Base-by-base conservation (phyloP, 2,797 vertebrate species). In the Acanthornis magna region DNA sequence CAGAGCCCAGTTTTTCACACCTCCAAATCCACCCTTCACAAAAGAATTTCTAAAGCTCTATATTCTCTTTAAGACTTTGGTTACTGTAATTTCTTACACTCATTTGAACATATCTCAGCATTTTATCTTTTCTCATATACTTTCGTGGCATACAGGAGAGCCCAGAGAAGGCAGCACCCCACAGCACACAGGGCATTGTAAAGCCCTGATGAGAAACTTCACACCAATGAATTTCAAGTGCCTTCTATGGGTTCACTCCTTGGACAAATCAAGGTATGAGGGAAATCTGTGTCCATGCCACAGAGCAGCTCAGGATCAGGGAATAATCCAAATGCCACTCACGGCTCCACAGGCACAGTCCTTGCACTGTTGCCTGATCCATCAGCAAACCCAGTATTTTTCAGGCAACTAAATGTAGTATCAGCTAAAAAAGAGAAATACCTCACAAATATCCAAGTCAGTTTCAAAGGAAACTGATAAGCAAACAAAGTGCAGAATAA, bases 301-400 rank as follows among this genome's bases (percentile, higher is more conserved):
- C 40, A 70, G 7, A 43, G 27, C 3, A 79, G 40, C 54, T 62
- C 43, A 34, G 40, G 12, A 43, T 60, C 27, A n/a, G 4, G 27
- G 27, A 80, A 8, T 70, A 55, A 73, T 27, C 55, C 55, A 73
- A 42, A 32, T 14, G 10, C 22, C 21, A 42, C 25, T 53, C 19
- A 13, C 7, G 1, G 0, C 13, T 71, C 50, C 45, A 22, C 4
- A 43, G 3, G 6, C 4, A 9, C 30, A 43, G 29, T 23, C 62
- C 13, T 66, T 20, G 11, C 22, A 16, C 38, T 26, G 18, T 25
- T 45, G 79, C 14, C 27, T 25, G 11, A 50, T 8, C 16, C 22
- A 29, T 9, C 51, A 83, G 67, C 9, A 76, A 51, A 67, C 18
- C 17, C 6, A 29, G 3, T 15, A 17, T 14, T 27, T 71, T 75